Evolutionary conservation across 2,888 invertebrate species (phyloP).

Genomic region (Steinernema scapterisci): DNA sequence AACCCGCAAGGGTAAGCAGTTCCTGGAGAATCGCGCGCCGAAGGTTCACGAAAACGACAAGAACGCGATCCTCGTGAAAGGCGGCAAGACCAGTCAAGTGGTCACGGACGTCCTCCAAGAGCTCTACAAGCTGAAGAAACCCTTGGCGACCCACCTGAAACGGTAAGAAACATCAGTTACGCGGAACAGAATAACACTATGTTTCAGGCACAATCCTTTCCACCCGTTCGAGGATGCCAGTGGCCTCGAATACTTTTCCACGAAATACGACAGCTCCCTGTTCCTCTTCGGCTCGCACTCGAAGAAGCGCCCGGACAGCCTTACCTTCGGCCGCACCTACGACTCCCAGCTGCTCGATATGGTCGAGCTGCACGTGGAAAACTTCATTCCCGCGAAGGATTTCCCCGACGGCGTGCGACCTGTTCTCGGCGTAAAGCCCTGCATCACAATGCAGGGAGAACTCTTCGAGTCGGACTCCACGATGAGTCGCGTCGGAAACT

Average conservation of each 20-base stretch:
- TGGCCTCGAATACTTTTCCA: conserved; percentile 76
- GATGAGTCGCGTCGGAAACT: conserved; percentile 81
- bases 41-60: conserved; percentile 87
- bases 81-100: conserved; percentile 75
- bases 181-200: background rate
- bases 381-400: conserved; percentile 74
- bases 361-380: conserved; percentile 89
- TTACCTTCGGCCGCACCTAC: conserved; percentile 77
- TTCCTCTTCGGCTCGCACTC: conserved; percentile 89
- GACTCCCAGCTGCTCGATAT: conserved; percentile 90
- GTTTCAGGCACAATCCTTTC: conserved; percentile 73
- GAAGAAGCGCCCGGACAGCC: conserved; percentile 76
- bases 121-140: conserved; percentile 61
- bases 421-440: conserved; percentile 83
- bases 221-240: conserved; percentile 89
- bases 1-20: conserved; percentile 84
- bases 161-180: conserved; percentile 44
- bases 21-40: conserved; percentile 80
- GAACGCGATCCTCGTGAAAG: conserved; percentile 72
- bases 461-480: conserved; percentile 82
- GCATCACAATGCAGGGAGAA: conserved; percentile 87
- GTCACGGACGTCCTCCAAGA: conserved; percentile 81
- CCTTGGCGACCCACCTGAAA: conserved; percentile 56
- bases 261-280: conserved; percentile 84
- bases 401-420: conserved; percentile 71